Percentiles rank a stretch among this genome's conserved stretches.
These are phyloP conservation scores for Aphelocoma californica DNA, from an alignment of 2,797 vertebrate species.

Conservation along the genomic window DNA sequence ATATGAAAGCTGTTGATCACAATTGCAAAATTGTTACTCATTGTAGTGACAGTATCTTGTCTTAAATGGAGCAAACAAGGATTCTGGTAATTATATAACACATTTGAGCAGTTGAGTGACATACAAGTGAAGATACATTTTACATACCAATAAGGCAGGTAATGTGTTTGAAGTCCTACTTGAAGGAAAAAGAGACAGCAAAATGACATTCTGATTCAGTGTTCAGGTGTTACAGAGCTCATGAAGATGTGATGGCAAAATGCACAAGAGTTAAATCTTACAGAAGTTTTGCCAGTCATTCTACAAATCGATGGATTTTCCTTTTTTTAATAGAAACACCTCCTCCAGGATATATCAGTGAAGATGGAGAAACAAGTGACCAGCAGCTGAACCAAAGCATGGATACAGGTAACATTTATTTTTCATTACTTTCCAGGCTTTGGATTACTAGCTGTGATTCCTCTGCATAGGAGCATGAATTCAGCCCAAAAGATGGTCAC, in stretches of 20 bases:
- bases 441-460: neutral
- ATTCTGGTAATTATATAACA: neutral
- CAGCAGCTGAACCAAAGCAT: conserved; percentile 99
- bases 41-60: neutral
- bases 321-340: conserved; percentile 87
- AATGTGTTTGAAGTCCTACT: neutral
- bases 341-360: conserved; percentile 97
- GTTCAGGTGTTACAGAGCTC: neutral
- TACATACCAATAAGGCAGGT: neutral
- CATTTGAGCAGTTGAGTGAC: neutral
- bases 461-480: neutral
- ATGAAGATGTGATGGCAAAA: neutral
- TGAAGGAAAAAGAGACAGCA: neutral
- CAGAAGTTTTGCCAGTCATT: neutral
- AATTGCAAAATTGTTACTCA: conserved; percentile 1
- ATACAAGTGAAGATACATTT: neutral
- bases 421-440: neutral
- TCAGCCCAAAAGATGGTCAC: neutral
- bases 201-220: neutral
- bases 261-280: neutral
- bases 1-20: conserved; percentile 30
- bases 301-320: neutral
- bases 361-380: conserved; percentile 98
- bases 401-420: conserved; percentile 87
- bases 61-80: neutral